Base-by-base conservation (phyloP, 2,113 vertebrate species). In the Lepus americanus region DNA sequence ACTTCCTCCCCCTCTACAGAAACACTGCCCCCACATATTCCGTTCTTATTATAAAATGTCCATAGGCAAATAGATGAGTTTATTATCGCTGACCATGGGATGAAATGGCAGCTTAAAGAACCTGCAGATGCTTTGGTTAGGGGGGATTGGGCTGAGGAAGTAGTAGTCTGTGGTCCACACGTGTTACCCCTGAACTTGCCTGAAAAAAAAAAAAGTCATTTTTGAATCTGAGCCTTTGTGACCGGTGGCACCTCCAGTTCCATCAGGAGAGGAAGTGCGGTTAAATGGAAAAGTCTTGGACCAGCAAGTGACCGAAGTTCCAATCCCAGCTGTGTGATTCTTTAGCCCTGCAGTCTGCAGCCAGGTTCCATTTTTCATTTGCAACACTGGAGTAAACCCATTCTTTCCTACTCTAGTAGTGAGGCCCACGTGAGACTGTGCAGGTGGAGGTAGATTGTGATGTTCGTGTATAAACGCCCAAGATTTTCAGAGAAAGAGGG, bases 81-180 rank as follows among this genome's bases (percentile, higher is more conserved):
- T 36, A 14, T 53, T 33, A 11, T 29, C 55, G 59, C 79, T 44
- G 2, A 19, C 31, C 49, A 39, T 12, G 64, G 6, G 19, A 33
- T n/a, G 55, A 64, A 69, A 16, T 8, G 17, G 23, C 31, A 16
- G 25, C n/a, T 77, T 23, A n/a, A 55, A 78, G 82, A 63, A 64
- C 9, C 59, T 6, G 0, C 7, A 36, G 33, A 9, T 72, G 61
- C 67, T 64, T 69, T 59, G 63, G 66, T 69, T 44, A 39, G 39
- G n/a, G 63, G 10, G 5, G 49, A 20, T 6, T 0, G 33, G 66
- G 27, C 14, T 63, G 11, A 3, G 29, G 49, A 89, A 36, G 39
- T 19, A 14, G 25, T 27, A 20, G 9, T 12, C 61, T 29, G 0
- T 61, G 77, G 6, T 9, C 11, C 6, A 4, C 0, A 0, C 5